Evolutionary conservation across 2,888 invertebrate genomes (phyloP), one percentile per base, ranked within the genome.

Genomic region (Cylindroiulus punctatus): DNA sequence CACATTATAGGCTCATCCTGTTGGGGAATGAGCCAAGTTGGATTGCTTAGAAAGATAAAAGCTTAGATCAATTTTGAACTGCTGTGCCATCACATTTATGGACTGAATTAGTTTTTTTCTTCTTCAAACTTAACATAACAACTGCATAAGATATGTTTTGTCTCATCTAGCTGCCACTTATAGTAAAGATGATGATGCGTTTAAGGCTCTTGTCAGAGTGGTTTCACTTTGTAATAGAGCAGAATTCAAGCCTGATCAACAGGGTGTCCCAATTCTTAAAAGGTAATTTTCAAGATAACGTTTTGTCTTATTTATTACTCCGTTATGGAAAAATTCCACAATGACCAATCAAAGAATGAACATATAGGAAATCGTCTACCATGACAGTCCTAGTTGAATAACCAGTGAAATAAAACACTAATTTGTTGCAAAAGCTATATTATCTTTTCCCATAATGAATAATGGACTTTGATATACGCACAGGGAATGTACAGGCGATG

Each of bases 401-500:
- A n/a, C 7, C 3, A 36, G 36, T 36, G 2, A 7, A 2, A 7
- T 36, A 4, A 7, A 36, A 36, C 36, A 36, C 3, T 36, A 36
- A 65, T 65, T 65, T 22, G n/a, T n/a, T 65, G 2, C 5, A 22
- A 22, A 26, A 65, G 65, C 65, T 22, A 65, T 65, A 22, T 65
- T 36, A 2, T 36, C n/a, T 36, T 2, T 36, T 36, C 36, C 36
- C 47, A 12, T n/a, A 3, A 17, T 81, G 1, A 84, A n/a, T 40
- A 19, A 8, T 5, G 81, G 36, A 44, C n/a, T n/a, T n/a, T n/a
- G n/a, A 42, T 32, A 86, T 82, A 19, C 30, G 47, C 32, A 36
- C 84, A 88, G 88, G 85, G 90, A 90, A 85, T 90, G 90, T 87
- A 89, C 89, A 44, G 91, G 91, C 85, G 91, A 91, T 88, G 91